phyloP scores from a whole-genome alignment of 1,140 invertebrate genomes.

The Aphidius ervi region DNA sequence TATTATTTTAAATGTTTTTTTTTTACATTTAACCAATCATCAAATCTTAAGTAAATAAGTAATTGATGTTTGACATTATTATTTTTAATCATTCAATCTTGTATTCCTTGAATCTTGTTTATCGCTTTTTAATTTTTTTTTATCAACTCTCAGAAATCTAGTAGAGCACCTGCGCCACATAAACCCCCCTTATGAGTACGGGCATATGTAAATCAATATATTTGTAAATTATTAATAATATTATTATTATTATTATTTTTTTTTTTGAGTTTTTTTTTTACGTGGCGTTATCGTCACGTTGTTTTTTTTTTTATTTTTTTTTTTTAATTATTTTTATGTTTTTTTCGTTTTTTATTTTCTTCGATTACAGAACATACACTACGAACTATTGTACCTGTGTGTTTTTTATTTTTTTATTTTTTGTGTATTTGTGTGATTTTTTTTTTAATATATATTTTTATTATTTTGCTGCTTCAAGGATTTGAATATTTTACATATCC shows the following conservation, averaged over 20 bases:
- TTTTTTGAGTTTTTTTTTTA: conserved; percentile 21
- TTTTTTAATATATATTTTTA: conserved; percentile 16
- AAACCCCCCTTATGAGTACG: conserved; percentile 51
- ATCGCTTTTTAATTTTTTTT: background rate
- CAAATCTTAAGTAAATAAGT: background rate
- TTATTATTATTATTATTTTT: conserved; percentile 20
- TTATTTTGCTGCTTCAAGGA: conserved; percentile 22
- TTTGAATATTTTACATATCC: conserved; percentile 46
- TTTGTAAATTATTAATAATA: conserved; percentile 48
- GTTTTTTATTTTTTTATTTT: conserved; percentile 38
- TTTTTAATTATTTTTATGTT: conserved; percentile 37
- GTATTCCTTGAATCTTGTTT: background rate
- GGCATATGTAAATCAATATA: conserved; percentile 57
- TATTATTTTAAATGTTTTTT: background rate
- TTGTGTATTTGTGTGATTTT: conserved; percentile 17
- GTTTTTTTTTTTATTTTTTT: conserved; percentile 32
- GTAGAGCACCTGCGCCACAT: conserved; percentile 34
- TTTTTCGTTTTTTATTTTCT: conserved; percentile 41
- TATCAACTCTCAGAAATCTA: conserved; percentile 21
- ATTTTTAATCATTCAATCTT: background rate
- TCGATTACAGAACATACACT: conserved; percentile 56
- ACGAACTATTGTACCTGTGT: conserved; percentile 54
- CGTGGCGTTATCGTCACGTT: conserved; percentile 22
- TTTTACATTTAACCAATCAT: conserved; percentile 14
- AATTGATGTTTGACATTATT: too few relatives aligned